Percentiles rank a stretch among this genome's conserved stretches.
Evolutionary conservation across 2,797 vertebrate species (phyloP).

Genomic region (Adelosebastes latens): DNA sequence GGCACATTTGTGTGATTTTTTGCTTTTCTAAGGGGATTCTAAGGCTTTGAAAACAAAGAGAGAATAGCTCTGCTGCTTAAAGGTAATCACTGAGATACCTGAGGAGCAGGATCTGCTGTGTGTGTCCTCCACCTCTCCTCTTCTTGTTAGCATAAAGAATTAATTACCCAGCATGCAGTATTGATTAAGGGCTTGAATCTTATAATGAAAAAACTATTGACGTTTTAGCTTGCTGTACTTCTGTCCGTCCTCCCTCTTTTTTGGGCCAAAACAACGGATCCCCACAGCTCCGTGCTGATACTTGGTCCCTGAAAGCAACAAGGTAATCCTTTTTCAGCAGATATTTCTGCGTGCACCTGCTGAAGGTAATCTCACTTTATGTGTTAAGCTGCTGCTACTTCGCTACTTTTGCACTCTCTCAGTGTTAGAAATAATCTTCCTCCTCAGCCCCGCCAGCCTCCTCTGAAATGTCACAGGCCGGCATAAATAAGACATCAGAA

Average conservation of each 20-base stretch:
- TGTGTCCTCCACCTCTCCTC: constrained; percentile 11
- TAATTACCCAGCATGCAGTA: constrained; percentile 48
- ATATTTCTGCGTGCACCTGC: constrained; percentile 21
- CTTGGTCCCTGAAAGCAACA: background rate
- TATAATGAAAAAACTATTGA: constrained; percentile 56
- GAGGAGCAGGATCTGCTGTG: background rate
- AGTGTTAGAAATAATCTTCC: constrained; percentile 37
- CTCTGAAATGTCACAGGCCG: constrained; percentile 69
- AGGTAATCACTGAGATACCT: constrained; percentile 15
- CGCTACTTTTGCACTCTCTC: constrained; percentile 14
- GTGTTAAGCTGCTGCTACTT: constrained; percentile 30
- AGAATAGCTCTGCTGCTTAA: background rate
- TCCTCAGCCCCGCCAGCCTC: constrained; percentile 15
- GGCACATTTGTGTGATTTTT: background rate
- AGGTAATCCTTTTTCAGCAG: background rate
- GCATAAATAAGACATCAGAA: constrained; percentile 75
- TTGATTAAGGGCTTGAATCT: constrained; percentile 48
- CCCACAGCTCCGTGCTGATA: background rate
- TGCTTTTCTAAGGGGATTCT: background rate
- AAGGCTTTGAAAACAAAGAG: constrained; percentile 15
- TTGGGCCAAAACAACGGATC: background rate
- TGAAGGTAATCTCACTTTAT: constrained; percentile 1
- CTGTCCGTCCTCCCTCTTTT: background rate
- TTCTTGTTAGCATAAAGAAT: constrained; percentile 48
- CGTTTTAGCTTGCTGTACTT: constrained; percentile 9